Evolutionary conservation across 2,113 vertebrate species (phyloP).

Genomic region (Microcebus murinus): DNA sequence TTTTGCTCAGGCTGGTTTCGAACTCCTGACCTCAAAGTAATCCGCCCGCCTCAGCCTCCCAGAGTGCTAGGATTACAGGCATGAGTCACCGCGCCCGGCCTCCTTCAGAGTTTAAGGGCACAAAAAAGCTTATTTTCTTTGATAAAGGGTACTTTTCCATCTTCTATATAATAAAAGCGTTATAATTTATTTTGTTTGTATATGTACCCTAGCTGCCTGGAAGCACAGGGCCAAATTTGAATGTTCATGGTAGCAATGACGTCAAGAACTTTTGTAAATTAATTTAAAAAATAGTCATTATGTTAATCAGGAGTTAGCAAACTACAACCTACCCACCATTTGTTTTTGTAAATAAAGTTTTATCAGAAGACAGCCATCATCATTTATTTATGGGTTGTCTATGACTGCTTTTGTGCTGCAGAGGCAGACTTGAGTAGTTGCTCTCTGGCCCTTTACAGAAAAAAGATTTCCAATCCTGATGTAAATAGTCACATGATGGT

Average conservation of each 20-base stretch:
- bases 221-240: background rate
- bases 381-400: background rate
- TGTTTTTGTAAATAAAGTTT: constrained; percentile 46
- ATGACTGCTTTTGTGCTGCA: background rate
- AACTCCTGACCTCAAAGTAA: no score
- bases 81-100: no score
- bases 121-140: constrained; percentile 47
- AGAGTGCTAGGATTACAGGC: no score
- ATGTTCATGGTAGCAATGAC: background rate
- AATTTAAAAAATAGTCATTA: background rate
- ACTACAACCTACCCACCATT: background rate
- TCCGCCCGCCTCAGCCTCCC: no score
- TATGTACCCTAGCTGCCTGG: background rate
- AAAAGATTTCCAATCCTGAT: background rate
- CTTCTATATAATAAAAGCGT: background rate
- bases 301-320: background rate
- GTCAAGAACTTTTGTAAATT: constrained; percentile 14
- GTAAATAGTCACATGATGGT: background rate
- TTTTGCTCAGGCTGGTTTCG: no score
- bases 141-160: background rate
- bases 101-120: background rate
- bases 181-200: background rate
- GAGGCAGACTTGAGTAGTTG: background rate
- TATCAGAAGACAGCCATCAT: background rate
- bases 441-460: background rate